Conservation (phyloP, 2,797 vertebrate species). For the Melanotaenia pygmaea region DNA sequence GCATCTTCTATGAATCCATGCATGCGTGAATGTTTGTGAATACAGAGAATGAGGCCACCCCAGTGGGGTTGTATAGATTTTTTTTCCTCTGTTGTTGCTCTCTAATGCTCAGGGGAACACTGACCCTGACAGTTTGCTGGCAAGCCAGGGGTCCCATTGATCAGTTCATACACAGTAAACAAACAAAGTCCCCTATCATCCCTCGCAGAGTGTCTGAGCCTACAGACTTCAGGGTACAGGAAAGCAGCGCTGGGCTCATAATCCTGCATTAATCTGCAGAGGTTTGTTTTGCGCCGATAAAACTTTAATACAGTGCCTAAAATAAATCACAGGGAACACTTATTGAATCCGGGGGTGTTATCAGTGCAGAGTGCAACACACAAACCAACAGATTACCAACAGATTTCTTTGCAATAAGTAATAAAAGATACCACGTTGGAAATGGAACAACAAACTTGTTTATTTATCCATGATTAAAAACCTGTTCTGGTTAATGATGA, state of each 20-base stretch:
- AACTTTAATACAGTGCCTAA: conserved; percentile 43
- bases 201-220: conserved; percentile 23
- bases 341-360: conserved; percentile 53
- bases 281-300: conserved; percentile 62
- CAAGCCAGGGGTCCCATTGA: conserved; percentile 53
- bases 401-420: conserved; percentile 23
- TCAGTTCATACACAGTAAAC: conserved; percentile 60
- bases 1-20: conserved; percentile 23
- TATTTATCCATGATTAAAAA: conserved; percentile 22
- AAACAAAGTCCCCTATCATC: conserved; percentile 49
- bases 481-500: conserved; percentile 6
- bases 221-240: conserved; percentile 34
- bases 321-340: conserved; percentile 59
- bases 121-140: conserved; percentile 53
- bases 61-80: conserved; percentile 55
- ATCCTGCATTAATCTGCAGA: conserved; percentile 40
- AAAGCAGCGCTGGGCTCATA: conserved; percentile 21
- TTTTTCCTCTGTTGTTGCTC: conserved; percentile 33
- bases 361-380: conserved; percentile 34
- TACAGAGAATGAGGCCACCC: conserved; percentile 52
- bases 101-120: conserved; percentile 37
- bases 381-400: conserved; percentile 19
- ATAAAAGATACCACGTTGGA: conserved; percentile 35
- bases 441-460: not conserved
- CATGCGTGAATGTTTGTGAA: conserved; percentile 35